Percentiles rank a stretch among this genome's conserved stretches.
Conservation (phyloP, 1,140 invertebrate species). For the Uloborus diversus region DNA sequence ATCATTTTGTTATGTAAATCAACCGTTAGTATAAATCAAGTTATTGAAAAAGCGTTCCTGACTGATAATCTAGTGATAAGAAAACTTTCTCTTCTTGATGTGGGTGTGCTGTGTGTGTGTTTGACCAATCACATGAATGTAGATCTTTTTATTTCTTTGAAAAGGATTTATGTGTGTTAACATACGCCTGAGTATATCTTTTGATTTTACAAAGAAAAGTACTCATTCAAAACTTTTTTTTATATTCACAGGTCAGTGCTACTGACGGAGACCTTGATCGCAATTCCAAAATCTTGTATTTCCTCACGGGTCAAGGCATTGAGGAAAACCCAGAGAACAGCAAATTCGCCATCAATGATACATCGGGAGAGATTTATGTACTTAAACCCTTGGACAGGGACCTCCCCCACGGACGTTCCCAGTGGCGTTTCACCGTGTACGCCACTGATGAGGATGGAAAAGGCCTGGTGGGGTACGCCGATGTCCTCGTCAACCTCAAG, state of each 20-base stretch:
- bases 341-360: slow-evolving; percentile 95
- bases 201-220: no score
- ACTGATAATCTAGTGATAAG: no score
- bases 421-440: slow-evolving; percentile 98
- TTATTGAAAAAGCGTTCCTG: no score
- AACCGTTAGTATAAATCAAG: no score
- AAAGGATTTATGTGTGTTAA: no score
- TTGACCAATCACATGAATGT: no score
- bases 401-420: slow-evolving; percentile 92
- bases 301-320: slow-evolving; percentile 94
- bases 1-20: no score
- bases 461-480: slow-evolving; percentile 95
- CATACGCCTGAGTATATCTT: no score
- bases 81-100: no score
- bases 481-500: slow-evolving; percentile 95
- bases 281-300: slow-evolving; percentile 94
- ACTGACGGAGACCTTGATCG: slow-evolving; percentile 95
- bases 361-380: slow-evolving; percentile 87
- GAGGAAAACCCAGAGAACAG: slow-evolving; percentile 90
- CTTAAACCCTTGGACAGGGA: slow-evolving; percentile 92
- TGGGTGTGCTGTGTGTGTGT: no score
- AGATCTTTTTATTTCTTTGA: no score
- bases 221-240: no score
- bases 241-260: slow-evolving; percentile 86
- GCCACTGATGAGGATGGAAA: slow-evolving; percentile 96